Conservation (phyloP, 2,888 invertebrate genomes). For the Alentia gelatinosa region DNA sequence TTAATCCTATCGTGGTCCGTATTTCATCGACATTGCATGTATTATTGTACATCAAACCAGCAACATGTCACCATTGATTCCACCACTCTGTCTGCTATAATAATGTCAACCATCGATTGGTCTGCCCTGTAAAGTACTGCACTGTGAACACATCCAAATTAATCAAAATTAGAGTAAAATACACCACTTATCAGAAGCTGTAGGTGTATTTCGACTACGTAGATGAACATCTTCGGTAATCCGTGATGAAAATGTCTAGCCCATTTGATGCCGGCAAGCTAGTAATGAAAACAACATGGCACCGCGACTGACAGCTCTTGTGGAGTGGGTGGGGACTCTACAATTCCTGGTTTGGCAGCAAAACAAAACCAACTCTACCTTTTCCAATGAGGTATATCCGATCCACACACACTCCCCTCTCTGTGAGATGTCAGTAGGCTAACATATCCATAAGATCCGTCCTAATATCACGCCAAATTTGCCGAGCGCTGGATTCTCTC, state of each 20-base stretch:
- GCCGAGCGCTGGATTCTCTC: not conserved
- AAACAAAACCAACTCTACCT: not conserved
- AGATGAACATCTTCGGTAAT: too few species aligned
- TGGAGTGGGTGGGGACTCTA: not conserved
- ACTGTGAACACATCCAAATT: not conserved
- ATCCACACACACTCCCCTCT: not conserved
- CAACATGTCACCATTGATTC: not conserved
- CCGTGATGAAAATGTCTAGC: not conserved
- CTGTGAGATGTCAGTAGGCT: not conserved
- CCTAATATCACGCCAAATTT: not conserved
- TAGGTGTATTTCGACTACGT: too few species aligned
- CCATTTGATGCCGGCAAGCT: not conserved
- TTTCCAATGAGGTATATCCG: not conserved
- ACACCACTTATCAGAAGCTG: too few species aligned
- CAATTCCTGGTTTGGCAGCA: not conserved
- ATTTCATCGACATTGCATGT: too few species aligned
- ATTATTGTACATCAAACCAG: too few species aligned
- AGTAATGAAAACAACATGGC: constrained; percentile 34
- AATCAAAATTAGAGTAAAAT: too few species aligned
- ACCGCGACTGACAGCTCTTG: constrained; percentile 12
- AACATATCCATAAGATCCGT: not conserved
- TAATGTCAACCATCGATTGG: too few species aligned
- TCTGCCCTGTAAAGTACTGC: too few species aligned
- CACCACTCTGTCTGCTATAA: not conserved
- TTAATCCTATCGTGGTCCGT: too few species aligned